A percentile compares a stretch with the other conserved stretches of the same genome.
These are phyloP conservation scores for Sycophaga agraensis DNA, from an alignment of 1,140 invertebrate genomes.

Conservation along the genomic window DNA sequence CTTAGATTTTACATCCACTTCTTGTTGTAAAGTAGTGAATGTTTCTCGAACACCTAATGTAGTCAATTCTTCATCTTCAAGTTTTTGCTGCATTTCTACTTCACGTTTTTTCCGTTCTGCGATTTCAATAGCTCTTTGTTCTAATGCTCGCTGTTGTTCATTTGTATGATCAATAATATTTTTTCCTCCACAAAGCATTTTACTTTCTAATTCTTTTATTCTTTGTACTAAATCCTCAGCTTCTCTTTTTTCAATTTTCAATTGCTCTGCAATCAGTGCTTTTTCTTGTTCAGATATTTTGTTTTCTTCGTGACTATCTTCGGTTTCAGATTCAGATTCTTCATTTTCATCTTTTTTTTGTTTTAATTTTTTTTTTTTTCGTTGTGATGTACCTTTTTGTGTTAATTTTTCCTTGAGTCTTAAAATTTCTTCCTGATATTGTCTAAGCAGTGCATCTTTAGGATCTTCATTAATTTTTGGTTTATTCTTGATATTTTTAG, in stretches of 20 bases:
- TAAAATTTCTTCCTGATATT: constrained; percentile 96
- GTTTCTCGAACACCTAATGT: constrained; percentile 94
- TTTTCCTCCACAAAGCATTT: constrained; percentile 96
- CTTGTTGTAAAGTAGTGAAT: constrained; percentile 91
- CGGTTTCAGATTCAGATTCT: constrained; percentile 53
- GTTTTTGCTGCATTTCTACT: constrained; percentile 75
- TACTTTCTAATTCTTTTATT: constrained; percentile 86
- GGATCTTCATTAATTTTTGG: constrained; percentile 98
- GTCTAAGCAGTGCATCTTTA: constrained; percentile 91
- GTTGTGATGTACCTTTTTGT: constrained; percentile 61
- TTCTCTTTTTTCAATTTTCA: constrained; percentile 70
- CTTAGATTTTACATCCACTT: constrained; percentile 85
- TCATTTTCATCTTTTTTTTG: constrained; percentile 53
- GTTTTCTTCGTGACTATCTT: constrained; percentile 56
- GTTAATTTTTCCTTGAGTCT: constrained; percentile 86
- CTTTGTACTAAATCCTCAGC: constrained; percentile 76
- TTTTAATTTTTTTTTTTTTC: constrained; percentile 57
- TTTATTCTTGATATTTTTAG: constrained; percentile 97
- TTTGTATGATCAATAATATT: constrained; percentile 98
- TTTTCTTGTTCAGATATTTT: constrained; percentile 64
- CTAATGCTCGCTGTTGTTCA: constrained; percentile 86
- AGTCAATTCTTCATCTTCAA: constrained; percentile 88
- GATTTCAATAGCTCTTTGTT: constrained; percentile 88
- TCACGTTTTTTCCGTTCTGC: constrained; percentile 83
- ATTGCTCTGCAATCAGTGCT: constrained; percentile 63